Evolutionary conservation across 2,888 invertebrate genomes (phyloP), one percentile per base, ranked within the genome.

Genomic region (Patella depressa): DNA sequence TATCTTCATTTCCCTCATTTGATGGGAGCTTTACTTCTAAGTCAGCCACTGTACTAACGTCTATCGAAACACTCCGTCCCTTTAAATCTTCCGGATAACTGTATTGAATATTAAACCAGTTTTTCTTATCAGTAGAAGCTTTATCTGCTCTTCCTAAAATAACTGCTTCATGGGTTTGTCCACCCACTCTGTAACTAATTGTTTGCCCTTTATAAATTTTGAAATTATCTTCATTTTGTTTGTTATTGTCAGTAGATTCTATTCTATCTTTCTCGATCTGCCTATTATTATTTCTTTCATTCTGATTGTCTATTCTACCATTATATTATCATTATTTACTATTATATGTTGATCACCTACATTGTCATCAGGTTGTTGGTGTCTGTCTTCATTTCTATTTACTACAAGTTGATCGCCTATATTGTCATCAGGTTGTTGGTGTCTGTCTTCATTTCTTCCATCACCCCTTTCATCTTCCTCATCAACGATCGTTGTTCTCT

Each of bases 71-170:
- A 71, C 45, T 19, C 34, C 15, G 19, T 19, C 54, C 54, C 24
- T 75, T 29, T 7, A 70, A 15, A 17, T 70, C 55, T 53, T 71
- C 53, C 24, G 74, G 65, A n/a, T 71, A 53, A 17, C 17, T 17
- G 53, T 71, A 71, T 34, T 75, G 45, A 24, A 75, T 17, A 71
- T 75, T 75, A 71, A 34, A 75, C 75, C 75, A 75, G 71, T 75
- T 34, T 19, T 45, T 70, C 71, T 71, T 53, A 24, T 71, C 71
- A n/a, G n/a, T 53, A 17, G 70, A 71, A n/a, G 71, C 70, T 71
- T 75, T 75, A 53, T 71, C 71, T 19, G 75, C 75, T 19, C 71
- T 34, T 24, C 75, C 54, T 71, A 75, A 29, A 29, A 75, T 45
- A 53, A 71, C 34, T 53, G 75, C 75, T 71, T 34, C n/a, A 19